phyloP scores from a whole-genome alignment of 2,888 invertebrate species.

The Heliconius ismenius region DNA sequence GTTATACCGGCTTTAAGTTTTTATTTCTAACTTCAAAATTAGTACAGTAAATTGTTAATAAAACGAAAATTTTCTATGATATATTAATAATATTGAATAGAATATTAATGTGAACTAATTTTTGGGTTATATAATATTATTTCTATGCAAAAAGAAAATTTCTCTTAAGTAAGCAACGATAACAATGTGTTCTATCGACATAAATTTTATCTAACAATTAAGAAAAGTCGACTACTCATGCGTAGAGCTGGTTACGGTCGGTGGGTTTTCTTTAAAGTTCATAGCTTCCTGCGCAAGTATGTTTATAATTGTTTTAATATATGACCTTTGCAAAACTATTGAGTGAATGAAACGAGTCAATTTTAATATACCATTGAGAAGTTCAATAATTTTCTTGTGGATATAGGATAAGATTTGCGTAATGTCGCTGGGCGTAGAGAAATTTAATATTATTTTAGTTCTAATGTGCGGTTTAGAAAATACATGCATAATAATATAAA shows the following conservation, averaged over 20 bases:
- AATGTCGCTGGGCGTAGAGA: background rate
- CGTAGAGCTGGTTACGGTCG: conserved; percentile 62
- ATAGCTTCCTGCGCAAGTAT: conserved; percentile 57
- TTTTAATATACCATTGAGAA: conserved; percentile 13
- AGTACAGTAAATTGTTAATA: conserved; percentile 36
- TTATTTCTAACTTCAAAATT: conserved; percentile 37
- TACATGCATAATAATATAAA: background rate
- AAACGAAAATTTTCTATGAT: conserved; percentile 30
- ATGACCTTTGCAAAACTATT: conserved; percentile 54
- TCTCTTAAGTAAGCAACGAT: conserved; percentile 7
- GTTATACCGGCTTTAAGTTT: conserved; percentile 41
- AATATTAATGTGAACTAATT: conserved; percentile 6
- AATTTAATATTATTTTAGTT: background rate
- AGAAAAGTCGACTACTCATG: conserved; percentile 61
- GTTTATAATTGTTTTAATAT: conserved; percentile 50
- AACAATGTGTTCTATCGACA: conserved; percentile 36
- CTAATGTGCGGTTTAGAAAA: background rate
- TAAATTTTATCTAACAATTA: conserved; percentile 51
- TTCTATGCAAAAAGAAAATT: background rate
- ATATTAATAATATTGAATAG: conserved; percentile 11
- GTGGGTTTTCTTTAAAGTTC: conserved; percentile 64
- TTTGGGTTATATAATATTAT: background rate
- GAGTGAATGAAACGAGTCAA: conserved; percentile 12
- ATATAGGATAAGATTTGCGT: background rate
- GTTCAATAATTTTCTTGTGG: background rate